phyloP scores from a whole-genome alignment of 2,797 vertebrate genomes.

The Serranus cabrilla region DNA sequence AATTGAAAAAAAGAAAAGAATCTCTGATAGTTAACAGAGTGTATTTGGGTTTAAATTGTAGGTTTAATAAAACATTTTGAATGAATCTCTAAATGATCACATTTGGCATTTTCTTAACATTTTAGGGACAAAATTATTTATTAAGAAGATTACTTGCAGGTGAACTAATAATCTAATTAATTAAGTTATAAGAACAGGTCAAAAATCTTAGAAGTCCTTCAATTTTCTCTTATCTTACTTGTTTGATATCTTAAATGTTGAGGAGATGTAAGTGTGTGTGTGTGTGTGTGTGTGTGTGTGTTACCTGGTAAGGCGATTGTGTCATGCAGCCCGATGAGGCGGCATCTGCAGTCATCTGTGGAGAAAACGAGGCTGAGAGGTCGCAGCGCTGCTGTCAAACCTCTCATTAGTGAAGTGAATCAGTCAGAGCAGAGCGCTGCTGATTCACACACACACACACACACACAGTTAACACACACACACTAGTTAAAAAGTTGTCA shows the following conservation, averaged over 20 bases:
- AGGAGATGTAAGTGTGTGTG: neutral
- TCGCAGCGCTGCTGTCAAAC: slow-evolving; percentile 24
- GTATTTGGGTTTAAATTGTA: neutral
- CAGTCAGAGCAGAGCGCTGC: slow-evolving; percentile 16
- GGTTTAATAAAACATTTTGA: neutral
- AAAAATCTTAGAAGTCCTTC: neutral
- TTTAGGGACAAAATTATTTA: neutral
- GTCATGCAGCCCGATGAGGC: slow-evolving; percentile 49
- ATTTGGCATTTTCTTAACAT: neutral
- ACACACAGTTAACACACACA: slow-evolving; percentile 11
- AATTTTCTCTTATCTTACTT: neutral
- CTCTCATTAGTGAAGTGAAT: slow-evolving; percentile 50
- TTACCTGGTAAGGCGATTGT: neutral
- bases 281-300: neutral
- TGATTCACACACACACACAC: slow-evolving; percentile 7
- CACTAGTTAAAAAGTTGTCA: too few species aligned
- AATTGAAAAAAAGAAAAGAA: neutral
- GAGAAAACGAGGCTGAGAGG: slow-evolving; percentile 36
- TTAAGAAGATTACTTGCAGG: neutral
- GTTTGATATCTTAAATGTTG: neutral
- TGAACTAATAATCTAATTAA: neutral
- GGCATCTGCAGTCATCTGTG: slow-evolving; percentile 41
- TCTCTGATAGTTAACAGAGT: neutral
- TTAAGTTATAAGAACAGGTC: neutral
- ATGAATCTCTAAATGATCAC: neutral